These are phyloP conservation scores for Apodemia mormo DNA, from an alignment of 2,888 invertebrate species.

Conservation along the genomic window DNA sequence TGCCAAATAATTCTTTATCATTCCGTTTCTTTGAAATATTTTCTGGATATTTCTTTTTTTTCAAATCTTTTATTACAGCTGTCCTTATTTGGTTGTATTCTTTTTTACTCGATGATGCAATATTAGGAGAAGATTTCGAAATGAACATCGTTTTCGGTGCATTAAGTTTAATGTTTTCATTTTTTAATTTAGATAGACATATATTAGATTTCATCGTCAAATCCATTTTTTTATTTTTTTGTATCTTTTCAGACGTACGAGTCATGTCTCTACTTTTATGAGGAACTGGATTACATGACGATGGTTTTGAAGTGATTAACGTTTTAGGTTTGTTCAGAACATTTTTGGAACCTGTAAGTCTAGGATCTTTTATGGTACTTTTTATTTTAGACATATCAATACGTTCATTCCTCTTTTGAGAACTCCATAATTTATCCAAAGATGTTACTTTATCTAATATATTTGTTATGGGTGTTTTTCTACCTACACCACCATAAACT, in stretches of 20 bases:
- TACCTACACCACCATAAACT: constrained; percentile 74
- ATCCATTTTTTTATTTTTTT: constrained; percentile 62
- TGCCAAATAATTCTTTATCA: not conserved
- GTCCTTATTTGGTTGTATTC: constrained; percentile 56
- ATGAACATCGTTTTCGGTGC: constrained; percentile 49
- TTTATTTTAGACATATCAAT: constrained; percentile 62
- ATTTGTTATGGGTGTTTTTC: constrained; percentile 74
- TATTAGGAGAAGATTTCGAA: constrained; percentile 62
- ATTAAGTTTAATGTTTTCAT: constrained; percentile 45
- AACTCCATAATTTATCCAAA: constrained; percentile 80
- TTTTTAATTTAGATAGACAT: constrained; percentile 48
- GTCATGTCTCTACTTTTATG: constrained; percentile 74
- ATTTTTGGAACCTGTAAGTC: constrained; percentile 39
- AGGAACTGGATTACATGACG: constrained; percentile 44
- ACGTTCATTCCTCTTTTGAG: constrained; percentile 73
- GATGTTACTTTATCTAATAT: constrained; percentile 76
- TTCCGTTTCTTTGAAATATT: not conserved
- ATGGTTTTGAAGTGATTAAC: constrained; percentile 39
- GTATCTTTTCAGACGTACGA: constrained; percentile 72
- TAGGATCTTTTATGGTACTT: constrained; percentile 40
- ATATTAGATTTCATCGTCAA: constrained; percentile 60
- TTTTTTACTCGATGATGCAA: constrained; percentile 51
- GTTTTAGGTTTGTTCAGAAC: constrained; percentile 35
- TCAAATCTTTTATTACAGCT: constrained; percentile 65
- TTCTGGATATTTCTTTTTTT: constrained; percentile 57